phyloP scores from a whole-genome alignment of 1,140 invertebrate genomes.

The Eubasilissa regina region DNA sequence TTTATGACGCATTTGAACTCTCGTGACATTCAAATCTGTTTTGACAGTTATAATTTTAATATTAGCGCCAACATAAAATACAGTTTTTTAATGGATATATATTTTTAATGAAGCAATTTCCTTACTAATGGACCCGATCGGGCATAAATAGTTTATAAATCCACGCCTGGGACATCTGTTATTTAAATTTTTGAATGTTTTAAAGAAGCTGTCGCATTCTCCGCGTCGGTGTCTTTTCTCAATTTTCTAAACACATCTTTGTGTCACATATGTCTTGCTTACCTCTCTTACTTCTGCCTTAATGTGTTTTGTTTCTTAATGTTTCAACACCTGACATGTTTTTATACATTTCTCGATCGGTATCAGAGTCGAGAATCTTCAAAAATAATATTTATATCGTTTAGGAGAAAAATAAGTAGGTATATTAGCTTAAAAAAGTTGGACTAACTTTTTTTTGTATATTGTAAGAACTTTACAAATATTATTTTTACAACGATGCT shows the following conservation, averaged over 20 bases:
- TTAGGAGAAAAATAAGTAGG: too few relatives aligned
- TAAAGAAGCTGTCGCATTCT: slow-evolving; percentile 37
- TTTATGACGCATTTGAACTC: slow-evolving; percentile 40
- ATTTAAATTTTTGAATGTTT: slow-evolving; percentile 36
- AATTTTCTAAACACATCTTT: slow-evolving; percentile 49
- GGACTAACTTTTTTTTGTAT: too few relatives aligned
- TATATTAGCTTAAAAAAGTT: too few relatives aligned
- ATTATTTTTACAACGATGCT: too few relatives aligned
- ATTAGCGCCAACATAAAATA: slow-evolving; percentile 50
- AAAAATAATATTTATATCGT: too few relatives aligned
- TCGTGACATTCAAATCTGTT: slow-evolving; percentile 51
- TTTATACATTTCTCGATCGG: too few relatives aligned
- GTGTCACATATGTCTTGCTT: slow-evolving; percentile 48
- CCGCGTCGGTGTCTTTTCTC: slow-evolving; percentile 32
- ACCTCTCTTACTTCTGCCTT: slow-evolving; percentile 31
- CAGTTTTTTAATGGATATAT: slow-evolving; percentile 45
- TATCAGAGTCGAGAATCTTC: too few relatives aligned
- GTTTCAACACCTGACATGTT: slow-evolving; percentile 54
- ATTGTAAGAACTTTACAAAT: too few relatives aligned
- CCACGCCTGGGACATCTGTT: slow-evolving; percentile 28
- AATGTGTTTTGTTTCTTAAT: slow-evolving; percentile 49
- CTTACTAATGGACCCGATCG: slow-evolving; percentile 31
- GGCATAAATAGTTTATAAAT: slow-evolving; percentile 47
- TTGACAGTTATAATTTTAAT: slow-evolving; percentile 51
- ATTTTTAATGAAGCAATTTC: slow-evolving; percentile 48